Evolutionary conservation across 2,113 vertebrate species (phyloP).

Genomic region (Protomyctophum bolini): DNA sequence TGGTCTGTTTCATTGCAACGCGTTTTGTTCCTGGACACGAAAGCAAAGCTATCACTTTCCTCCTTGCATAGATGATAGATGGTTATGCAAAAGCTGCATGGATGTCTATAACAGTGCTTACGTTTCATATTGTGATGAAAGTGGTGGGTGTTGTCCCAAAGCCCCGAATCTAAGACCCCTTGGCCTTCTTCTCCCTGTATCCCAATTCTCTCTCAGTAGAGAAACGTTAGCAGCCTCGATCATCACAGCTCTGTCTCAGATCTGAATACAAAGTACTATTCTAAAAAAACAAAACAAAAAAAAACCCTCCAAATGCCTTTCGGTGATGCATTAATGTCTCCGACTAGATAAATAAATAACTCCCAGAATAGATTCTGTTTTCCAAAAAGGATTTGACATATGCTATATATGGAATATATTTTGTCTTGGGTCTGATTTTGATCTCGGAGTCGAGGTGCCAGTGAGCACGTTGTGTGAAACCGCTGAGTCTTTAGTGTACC

Average conservation of each 20-base stretch:
- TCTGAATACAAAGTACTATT: neutral
- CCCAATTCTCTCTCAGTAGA: neutral
- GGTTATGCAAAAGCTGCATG: conserved; percentile 48
- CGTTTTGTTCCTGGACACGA: neutral
- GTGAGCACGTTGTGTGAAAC: conserved; percentile 1
- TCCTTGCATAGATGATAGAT: neutral
- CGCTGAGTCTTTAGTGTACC: conserved; percentile 12
- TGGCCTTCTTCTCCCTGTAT: neutral
- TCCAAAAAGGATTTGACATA: neutral
- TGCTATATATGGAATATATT: neutral
- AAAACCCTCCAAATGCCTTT: neutral
- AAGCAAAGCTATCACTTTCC: neutral
- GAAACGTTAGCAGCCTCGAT: neutral
- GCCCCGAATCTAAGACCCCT: conserved; percentile 25
- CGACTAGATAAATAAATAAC: neutral
- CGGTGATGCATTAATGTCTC: neutral
- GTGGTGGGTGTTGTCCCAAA: conserved; percentile 51
- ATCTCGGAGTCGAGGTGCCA: neutral
- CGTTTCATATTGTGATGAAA: conserved; percentile 59
- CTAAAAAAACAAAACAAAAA: neutral
- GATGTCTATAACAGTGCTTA: conserved; percentile 34
- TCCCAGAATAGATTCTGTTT: neutral
- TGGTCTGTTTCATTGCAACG: conserved; percentile 3
- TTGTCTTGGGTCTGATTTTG: neutral
- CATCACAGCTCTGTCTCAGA: neutral